Percentiles rank a stretch among this genome's conserved stretches.
Evolutionary conservation across 2,888 invertebrate species (phyloP).

Genomic region (Odontocerum albicorne): DNA sequence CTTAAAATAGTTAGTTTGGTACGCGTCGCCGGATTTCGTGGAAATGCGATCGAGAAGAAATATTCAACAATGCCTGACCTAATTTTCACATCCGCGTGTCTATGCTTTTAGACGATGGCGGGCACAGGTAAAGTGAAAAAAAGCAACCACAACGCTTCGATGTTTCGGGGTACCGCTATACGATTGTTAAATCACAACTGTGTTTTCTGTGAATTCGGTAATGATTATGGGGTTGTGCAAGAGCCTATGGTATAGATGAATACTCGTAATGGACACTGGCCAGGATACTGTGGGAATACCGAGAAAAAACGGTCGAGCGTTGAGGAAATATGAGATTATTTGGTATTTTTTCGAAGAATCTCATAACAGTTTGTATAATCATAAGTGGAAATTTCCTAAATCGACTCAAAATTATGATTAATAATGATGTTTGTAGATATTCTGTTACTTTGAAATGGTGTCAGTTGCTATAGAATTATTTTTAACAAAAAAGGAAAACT

Average conservation of each 20-base stretch:
- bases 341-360: too few species aligned
- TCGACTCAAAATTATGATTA: too few species aligned
- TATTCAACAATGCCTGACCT: slow-evolving; percentile 1
- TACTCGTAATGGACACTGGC: background rate
- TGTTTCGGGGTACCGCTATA: slow-evolving; percentile 5
- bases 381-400: too few species aligned
- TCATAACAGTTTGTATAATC: too few species aligned
- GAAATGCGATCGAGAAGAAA: slow-evolving; percentile 8
- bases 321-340: too few species aligned
- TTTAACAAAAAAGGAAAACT: too few species aligned
- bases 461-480: too few species aligned
- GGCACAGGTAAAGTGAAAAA: too few species aligned
- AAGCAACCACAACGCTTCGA: background rate
- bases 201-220: slow-evolving; percentile 17
- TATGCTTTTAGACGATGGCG: background rate
- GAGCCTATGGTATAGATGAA: too few species aligned
- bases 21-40: background rate
- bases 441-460: too few species aligned
- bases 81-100: slow-evolving; percentile 6
- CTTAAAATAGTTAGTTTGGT: too few species aligned
- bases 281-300: slow-evolving; percentile 17
- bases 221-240: slow-evolving; percentile 4
- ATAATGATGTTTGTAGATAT: too few species aligned
- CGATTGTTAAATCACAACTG: background rate
- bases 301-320: slow-evolving; percentile 16